These are phyloP conservation scores for Lepas anatifera DNA, from an alignment of 2,888 invertebrate species.

Conservation along the genomic window DNA sequence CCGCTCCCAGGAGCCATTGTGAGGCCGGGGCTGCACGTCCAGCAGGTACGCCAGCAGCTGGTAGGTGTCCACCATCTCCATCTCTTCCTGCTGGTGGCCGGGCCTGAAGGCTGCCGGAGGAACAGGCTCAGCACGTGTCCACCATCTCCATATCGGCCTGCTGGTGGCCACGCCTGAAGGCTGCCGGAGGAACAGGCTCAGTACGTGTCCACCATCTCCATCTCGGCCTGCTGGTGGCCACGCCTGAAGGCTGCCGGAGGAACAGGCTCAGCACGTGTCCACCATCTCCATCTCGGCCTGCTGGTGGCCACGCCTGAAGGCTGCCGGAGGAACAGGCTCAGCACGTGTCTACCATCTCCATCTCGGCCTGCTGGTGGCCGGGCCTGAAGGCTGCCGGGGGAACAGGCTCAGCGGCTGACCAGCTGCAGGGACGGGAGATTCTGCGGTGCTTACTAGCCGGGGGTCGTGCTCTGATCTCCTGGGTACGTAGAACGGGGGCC, in stretches of 20 bases:
- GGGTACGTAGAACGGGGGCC: too few species aligned
- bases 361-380: too few species aligned
- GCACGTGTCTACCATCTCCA: too few species aligned
- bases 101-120: constrained; percentile 32
- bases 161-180: constrained; percentile 32
- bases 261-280: constrained; percentile 39
- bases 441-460: too few species aligned
- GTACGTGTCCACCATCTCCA: constrained; percentile 39
- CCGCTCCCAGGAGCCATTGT: constrained; percentile 32
- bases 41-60: constrained; percentile 37
- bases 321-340: constrained; percentile 30
- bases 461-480: too few species aligned
- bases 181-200: constrained; percentile 30
- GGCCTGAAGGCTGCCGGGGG: too few species aligned
- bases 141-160: constrained; percentile 35
- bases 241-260: constrained; percentile 32
- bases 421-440: too few species aligned
- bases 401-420: too few species aligned
- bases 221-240: constrained; percentile 31
- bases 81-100: constrained; percentile 31
- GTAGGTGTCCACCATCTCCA: constrained; percentile 39
- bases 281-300: constrained; percentile 35
- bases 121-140: constrained; percentile 39
- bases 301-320: constrained; percentile 32
- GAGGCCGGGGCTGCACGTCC: constrained; percentile 33